phyloP scores from a whole-genome alignment of 2,888 invertebrate species.

The Parasteatoda lunata region DNA sequence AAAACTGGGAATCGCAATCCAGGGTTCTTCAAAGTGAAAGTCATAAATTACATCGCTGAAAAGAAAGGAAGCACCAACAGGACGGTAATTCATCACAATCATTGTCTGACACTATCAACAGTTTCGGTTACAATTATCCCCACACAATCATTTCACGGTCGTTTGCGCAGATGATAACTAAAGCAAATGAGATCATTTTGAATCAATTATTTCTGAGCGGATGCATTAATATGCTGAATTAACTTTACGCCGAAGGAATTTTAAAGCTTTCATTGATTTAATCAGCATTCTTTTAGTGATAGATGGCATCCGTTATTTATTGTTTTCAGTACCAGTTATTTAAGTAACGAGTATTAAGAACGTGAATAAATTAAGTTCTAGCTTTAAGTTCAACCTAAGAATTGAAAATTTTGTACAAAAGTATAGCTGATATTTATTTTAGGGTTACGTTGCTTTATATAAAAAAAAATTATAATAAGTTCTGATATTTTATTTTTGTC shows the following conservation, averaged over 20 bases:
- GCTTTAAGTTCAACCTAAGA: too few species aligned
- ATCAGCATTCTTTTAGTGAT: too few species aligned
- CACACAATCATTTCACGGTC: conserved; percentile 17
- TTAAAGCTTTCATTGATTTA: not conserved
- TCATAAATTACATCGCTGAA: conserved; percentile 1
- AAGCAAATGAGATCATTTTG: conserved; percentile 37
- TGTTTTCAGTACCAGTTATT: too few species aligned
- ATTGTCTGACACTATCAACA: conserved; percentile 26
- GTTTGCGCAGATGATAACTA: conserved; percentile 12
- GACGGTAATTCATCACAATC: conserved; percentile 25
- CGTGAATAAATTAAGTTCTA: too few species aligned
- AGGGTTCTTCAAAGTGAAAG: not conserved
- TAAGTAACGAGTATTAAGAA: too few species aligned
- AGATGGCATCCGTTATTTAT: too few species aligned
- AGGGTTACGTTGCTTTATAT: too few species aligned
- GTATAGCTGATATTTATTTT: too few species aligned
- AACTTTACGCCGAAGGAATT: conserved; percentile 11
- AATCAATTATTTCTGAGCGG: conserved; percentile 39
- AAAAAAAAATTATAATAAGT: too few species aligned
- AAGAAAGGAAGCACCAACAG: conserved; percentile 6
- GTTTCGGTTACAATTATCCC: conserved; percentile 8
- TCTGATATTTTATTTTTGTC: too few species aligned
- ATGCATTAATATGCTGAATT: conserved; percentile 26
- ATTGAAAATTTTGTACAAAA: too few species aligned
- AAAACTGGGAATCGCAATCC: not conserved